These are phyloP conservation scores for Ameiurus melas DNA, from an alignment of 2,113 vertebrate genomes.

Conservation along the genomic window DNA sequence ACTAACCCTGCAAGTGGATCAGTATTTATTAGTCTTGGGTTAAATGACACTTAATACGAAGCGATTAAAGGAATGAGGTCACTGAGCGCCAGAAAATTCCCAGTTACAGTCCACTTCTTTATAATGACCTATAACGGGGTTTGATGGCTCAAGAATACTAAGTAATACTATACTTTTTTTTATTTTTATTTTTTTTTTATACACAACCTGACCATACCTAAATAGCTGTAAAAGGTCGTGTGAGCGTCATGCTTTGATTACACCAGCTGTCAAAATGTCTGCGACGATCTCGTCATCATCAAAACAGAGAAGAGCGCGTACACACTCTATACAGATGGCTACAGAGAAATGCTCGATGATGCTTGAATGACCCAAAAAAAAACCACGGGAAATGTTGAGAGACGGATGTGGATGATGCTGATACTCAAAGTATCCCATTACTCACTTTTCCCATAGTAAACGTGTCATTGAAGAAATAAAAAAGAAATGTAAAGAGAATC, in stretches of 20 bases:
- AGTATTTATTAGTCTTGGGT: neutral
- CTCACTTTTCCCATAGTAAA: neutral
- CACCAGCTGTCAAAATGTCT: neutral
- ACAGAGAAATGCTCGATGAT: neutral
- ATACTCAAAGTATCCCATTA: neutral
- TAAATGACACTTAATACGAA: neutral
- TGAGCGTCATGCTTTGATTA: neutral
- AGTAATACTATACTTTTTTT: no score
- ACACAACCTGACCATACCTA: no score
- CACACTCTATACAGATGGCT: neutral
- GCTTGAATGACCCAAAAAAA: neutral
- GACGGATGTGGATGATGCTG: neutral
- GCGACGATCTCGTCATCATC: neutral
- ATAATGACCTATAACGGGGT: neutral
- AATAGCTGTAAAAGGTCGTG: neutral
- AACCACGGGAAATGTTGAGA: neutral
- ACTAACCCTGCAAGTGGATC: neutral
- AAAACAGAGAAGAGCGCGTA: neutral
- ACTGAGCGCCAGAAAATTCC: neutral
- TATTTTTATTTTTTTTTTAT: neutral
- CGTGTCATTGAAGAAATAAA: neutral
- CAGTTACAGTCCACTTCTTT: neutral
- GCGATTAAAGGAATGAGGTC: neutral
- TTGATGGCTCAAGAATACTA: neutral
- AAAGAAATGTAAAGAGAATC: neutral